phyloP scores from a whole-genome alignment of 2,113 vertebrate genomes.

The Brienomyrus longianalis region DNA sequence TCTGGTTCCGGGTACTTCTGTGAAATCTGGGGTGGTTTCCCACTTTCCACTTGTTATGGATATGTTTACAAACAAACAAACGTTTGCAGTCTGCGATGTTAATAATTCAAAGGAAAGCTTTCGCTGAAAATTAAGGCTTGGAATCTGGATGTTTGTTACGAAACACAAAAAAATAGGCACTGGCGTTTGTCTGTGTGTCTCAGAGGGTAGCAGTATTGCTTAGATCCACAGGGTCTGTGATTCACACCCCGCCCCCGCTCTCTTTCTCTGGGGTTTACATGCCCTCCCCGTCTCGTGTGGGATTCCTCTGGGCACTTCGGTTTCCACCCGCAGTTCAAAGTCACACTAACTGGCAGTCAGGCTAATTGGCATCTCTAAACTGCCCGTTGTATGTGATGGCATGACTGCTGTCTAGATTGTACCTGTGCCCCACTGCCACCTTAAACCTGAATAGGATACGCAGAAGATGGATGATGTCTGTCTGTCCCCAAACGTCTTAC shows the following conservation, averaged over 20 bases:
- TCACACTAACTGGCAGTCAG: not conserved
- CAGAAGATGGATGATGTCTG: slow-evolving; percentile 9
- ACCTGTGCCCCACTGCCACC: not conserved
- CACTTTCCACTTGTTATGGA: not conserved
- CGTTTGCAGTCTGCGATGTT: not conserved
- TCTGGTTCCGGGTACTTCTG: not conserved
- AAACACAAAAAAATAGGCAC: slow-evolving; percentile 49
- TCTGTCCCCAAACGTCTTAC: slow-evolving; percentile 33
- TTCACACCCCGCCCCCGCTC: not conserved
- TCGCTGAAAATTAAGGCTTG: slow-evolving; percentile 29
- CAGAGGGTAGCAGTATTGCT: not conserved
- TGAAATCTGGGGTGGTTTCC: not conserved
- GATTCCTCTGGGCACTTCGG: not conserved
- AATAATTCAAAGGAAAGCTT: not conserved
- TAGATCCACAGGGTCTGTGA: not conserved
- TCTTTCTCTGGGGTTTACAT: not conserved
- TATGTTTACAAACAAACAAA: not conserved
- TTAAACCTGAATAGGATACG: not conserved
- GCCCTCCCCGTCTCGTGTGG: not conserved
- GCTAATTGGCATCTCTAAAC: not conserved
- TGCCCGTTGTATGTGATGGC: not conserved
- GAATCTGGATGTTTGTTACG: slow-evolving; percentile 33
- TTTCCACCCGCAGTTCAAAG: not conserved
- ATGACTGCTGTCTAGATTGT: not conserved
- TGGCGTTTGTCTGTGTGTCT: slow-evolving; percentile 30